Evolutionary conservation across 37 sponge, comb jelly and placozoan species (phyloP), one percentile per base, ranked within the genome.

Genomic region (Beroe forskalii): DNA sequence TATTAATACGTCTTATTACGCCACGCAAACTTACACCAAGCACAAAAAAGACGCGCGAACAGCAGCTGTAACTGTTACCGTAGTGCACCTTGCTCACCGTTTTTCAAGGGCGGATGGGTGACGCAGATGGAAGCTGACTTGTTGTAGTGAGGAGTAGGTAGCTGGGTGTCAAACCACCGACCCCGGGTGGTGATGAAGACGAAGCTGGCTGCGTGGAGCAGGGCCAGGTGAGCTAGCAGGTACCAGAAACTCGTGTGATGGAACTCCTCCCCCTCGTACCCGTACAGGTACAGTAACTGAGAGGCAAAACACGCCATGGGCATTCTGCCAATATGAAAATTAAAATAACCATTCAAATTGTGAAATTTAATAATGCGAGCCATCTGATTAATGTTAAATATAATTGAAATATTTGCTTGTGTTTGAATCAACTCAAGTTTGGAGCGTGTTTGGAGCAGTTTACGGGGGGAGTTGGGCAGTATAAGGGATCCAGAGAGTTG

Each of bases 141-240:
- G 55, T 80, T 80, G 86, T 27, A 80, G 48, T 80, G 55, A n/a
- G 43, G 86, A 23, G 25, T 4, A 17, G 86, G 86, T 0, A 80
- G 86, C 86, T 80, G 38, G 40, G 86, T 38, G 55, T 80, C 86
- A 38, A 80, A 80, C 86, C 86, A 80, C 28, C 86, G 43, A 14
- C 86, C 86, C 2, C 86, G 23, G 55, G 86, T 48, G 1, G 86
- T 9, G 24, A 80, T 80, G 35, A 17, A 80, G 2, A 80, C 55
- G 55, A 80, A 80, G 40, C 38, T 37, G 24, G 86, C 55, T 6
- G 86, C 55, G 55, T 80, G 86, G 22, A 80, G 48, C 20, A 80
- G 19, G 1, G 86, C 86, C 25, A 80, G 55, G 86, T 80, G 86
- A 2, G 44, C 44, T 22, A 80, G 19, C 24, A 80, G 86, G 28